A percentile compares a stretch with the other conserved stretches of the same genome.
Conservation (phyloP, 2,113 vertebrate genomes). For the Seriola dumerili region DNA sequence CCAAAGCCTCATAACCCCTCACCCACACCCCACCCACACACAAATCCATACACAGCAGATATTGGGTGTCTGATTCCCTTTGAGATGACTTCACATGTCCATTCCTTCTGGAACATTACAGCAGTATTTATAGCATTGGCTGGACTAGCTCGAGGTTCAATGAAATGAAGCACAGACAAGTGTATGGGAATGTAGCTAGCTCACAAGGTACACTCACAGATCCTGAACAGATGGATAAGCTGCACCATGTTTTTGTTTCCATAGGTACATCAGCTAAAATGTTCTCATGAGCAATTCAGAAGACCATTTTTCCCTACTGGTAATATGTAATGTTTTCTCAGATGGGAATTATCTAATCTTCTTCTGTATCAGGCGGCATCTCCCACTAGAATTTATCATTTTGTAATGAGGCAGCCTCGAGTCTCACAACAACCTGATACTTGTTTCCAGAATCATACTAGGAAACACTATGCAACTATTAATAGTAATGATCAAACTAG, state of each 20-base stretch:
- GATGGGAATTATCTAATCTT: not conserved
- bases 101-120: conserved; percentile 75
- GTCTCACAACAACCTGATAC: not conserved
- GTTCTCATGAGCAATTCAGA: not conserved
- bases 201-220: conserved; percentile 27
- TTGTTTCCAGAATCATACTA: not conserved
- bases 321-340: conserved; percentile 13
- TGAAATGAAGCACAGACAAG: conserved; percentile 62
- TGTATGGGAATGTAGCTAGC: conserved; percentile 51
- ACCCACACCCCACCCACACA: conserved; percentile 71
- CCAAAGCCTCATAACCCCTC: conserved; percentile 66
- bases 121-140: conserved; percentile 80
- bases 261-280: not conserved
- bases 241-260: not conserved
- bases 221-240: conserved; percentile 25
- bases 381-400: not conserved
- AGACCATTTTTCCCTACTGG: not conserved
- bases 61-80: conserved; percentile 78
- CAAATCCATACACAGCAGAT: conserved; percentile 77
- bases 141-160: conserved; percentile 69
- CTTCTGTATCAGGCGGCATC: not conserved
- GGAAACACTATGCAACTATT: conserved; percentile 12
- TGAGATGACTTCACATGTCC: conserved; percentile 76
- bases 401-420: not conserved
- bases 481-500: not conserved